Conservation (phyloP, 1,140 invertebrate genomes). For the Aphelenchoides fujianensis region DNA sequence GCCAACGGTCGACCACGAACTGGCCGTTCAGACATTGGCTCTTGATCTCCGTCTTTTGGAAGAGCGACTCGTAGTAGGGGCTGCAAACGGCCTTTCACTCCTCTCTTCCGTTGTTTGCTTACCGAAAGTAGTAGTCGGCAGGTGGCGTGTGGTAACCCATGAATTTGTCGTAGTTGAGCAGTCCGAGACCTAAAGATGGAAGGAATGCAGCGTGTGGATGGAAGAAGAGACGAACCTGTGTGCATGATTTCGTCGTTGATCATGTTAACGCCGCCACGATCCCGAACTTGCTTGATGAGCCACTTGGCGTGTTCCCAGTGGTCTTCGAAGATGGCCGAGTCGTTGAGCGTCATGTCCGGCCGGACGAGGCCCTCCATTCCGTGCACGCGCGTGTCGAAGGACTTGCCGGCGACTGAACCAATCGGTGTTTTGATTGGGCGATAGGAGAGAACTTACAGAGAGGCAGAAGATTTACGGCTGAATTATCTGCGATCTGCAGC, state of each 20-base stretch:
- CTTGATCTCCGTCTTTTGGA: neutral
- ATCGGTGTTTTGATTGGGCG: no score
- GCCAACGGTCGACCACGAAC: neutral
- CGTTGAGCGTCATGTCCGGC: neutral
- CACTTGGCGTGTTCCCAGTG: neutral
- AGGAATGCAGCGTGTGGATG: no score
- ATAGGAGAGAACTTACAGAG: no score
- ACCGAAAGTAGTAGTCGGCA: conserved; percentile 16
- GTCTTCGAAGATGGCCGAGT: neutral
- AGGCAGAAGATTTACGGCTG: conserved; percentile 4
- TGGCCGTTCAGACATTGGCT: conserved; percentile 8
- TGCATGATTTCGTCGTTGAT: neutral
- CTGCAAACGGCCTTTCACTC: no score
- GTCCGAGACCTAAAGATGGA: no score
- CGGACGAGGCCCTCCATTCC: neutral
- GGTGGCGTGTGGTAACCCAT: neutral
- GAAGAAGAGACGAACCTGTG: no score
- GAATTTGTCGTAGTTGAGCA: neutral
- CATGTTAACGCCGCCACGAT: neutral
- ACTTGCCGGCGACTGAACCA: neutral
- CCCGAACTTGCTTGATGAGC: neutral
- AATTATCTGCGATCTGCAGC: conserved; percentile 6
- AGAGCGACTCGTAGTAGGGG: conserved; percentile 10
- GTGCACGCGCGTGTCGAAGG: neutral
- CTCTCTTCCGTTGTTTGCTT: no score